Conservation (phyloP, 2,797 vertebrate species). For the Tragopan temminckii region DNA sequence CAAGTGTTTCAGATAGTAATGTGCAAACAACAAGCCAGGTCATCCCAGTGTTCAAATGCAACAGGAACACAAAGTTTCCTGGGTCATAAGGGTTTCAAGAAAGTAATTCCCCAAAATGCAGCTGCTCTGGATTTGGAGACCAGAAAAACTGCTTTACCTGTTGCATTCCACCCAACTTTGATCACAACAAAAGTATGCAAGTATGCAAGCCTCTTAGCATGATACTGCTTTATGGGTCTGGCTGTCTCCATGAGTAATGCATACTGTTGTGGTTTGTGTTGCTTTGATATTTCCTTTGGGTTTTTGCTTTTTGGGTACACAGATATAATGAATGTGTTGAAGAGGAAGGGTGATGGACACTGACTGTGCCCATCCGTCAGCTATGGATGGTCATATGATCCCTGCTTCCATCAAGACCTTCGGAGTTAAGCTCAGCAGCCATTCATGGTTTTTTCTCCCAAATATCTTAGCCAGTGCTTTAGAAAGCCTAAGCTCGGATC, state of each 20-base stretch:
- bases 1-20: neutral
- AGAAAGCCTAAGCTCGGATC: neutral
- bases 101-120: neutral
- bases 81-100: neutral
- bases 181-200: neutral
- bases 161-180: neutral
- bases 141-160: neutral
- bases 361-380: neutral
- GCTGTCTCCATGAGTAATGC: rapidly evolving
- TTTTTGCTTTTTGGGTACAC: neutral
- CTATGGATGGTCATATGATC: rapidly evolving
- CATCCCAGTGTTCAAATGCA: neutral
- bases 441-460: neutral
- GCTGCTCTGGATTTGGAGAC: neutral
- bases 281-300: neutral
- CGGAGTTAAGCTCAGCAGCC: neutral
- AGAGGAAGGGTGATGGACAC: neutral
- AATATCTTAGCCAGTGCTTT: neutral
- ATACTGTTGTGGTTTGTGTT: neutral
- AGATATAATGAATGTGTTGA: neutral
- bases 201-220: neutral
- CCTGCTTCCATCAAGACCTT: neutral
- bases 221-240: neutral
- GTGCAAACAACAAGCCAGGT: neutral
- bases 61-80: neutral